phyloP scores from a whole-genome alignment of 2,797 vertebrate genomes.

The Spizella passerina region DNA sequence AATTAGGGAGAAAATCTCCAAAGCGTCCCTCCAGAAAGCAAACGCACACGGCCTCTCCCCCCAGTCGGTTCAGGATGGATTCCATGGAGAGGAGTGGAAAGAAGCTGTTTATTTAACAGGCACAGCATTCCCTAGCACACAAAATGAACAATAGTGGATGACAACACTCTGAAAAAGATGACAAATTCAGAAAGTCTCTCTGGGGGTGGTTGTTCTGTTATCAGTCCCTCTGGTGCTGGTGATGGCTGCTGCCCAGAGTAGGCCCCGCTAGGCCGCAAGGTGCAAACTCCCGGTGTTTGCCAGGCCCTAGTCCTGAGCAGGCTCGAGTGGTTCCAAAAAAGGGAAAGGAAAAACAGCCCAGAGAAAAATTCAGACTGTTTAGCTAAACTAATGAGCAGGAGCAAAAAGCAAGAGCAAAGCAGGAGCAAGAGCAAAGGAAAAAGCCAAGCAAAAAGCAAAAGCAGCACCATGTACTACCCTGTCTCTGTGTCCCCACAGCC shows the following conservation, averaged over 20 bases:
- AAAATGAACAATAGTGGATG: neutral
- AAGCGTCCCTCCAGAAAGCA: neutral
- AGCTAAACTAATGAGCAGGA: neutral
- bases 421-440: no score
- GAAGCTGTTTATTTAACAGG: neutral
- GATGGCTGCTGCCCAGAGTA: neutral
- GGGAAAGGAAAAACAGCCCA: neutral
- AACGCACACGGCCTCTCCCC: neutral
- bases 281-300: neutral
- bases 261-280: neutral
- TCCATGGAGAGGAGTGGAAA: neutral
- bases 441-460: neutral
- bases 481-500: neutral
- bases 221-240: no score
- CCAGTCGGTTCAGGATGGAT: neutral
- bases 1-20: neutral
- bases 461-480: no score
- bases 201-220: neutral
- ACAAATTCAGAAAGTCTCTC: neutral
- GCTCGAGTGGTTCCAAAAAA: accelerated
- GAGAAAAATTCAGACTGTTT: neutral
- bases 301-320: neutral
- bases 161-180: neutral
- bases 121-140: neutral
- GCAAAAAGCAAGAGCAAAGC: neutral